Evolutionary conservation across 2,888 invertebrate species (phyloP).

Genomic region (Cremastinae sp.): DNA sequence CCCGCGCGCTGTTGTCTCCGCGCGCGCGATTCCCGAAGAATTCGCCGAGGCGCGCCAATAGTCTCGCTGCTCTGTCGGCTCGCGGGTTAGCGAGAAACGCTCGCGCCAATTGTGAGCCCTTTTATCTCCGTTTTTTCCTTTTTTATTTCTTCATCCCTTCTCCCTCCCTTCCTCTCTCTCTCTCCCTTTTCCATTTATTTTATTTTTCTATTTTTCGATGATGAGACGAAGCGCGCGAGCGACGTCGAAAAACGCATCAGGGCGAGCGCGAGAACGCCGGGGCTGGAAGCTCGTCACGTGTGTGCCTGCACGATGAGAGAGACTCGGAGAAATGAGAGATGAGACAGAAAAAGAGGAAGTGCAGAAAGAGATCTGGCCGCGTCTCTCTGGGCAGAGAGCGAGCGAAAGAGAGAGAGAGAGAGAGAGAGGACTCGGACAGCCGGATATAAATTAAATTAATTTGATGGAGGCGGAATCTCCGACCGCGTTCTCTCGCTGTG

Average conservation of each 20-base stretch:
- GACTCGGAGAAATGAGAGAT: constrained; percentile 37
- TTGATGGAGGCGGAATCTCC: constrained; percentile 74
- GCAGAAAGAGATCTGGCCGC: constrained; percentile 63
- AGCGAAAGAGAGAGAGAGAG: too few species aligned
- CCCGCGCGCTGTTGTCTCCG: constrained; percentile 24
- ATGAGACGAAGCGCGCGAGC: constrained; percentile 38
- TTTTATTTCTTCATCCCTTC: neutral
- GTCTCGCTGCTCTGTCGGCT: constrained; percentile 63
- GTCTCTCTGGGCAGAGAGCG: constrained; percentile 64
- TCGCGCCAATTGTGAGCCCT: constrained; percentile 51
- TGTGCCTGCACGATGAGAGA: constrained; percentile 35
- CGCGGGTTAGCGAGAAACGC: constrained; percentile 54
- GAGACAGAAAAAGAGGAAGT: constrained; percentile 31
- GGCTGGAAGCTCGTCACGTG: constrained; percentile 38
- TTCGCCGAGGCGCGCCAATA: constrained; percentile 69
- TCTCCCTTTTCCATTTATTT: too few species aligned
- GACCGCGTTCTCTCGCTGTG: constrained; percentile 45
- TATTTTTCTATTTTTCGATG: constrained; percentile 27
- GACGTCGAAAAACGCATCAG: constrained; percentile 44
- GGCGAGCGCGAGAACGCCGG: constrained; percentile 54
- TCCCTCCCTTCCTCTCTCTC: constrained; percentile 8
- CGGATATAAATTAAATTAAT: constrained; percentile 78
- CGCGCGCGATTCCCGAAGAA: constrained; percentile 67
- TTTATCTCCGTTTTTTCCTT: neutral
- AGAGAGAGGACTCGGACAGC: constrained; percentile 69